Percentiles rank a stretch among this genome's conserved stretches.
Conservation (phyloP, 2,797 vertebrate genomes). For the Cephalopachus bancanus region DNA sequence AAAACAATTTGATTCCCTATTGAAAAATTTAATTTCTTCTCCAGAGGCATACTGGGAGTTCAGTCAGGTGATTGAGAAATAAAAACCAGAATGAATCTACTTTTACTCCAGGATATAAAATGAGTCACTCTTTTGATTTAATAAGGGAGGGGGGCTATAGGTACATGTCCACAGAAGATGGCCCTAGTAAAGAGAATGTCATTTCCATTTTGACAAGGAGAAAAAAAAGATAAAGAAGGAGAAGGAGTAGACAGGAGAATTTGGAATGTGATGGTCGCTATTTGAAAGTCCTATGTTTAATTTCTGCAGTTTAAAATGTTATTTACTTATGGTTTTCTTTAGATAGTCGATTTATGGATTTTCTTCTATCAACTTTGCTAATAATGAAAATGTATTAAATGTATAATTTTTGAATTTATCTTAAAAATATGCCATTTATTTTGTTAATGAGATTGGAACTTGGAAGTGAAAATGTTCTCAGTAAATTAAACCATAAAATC, state of each 20-base stretch:
- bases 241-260: neutral
- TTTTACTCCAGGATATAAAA: fast-evolving
- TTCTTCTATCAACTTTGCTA: neutral
- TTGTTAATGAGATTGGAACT: neutral
- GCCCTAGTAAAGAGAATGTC: fast-evolving
- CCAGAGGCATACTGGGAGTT: fast-evolving
- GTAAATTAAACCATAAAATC: neutral
- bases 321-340: neutral
- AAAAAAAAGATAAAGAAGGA: neutral
- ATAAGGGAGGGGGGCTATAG: fast-evolving
- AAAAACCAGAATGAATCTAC: neutral
- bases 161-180: fast-evolving
- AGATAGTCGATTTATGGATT: neutral
- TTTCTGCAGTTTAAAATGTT: neutral
- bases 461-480: neutral
- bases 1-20: neutral
- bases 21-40: neutral
- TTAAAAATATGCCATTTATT: neutral
- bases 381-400: neutral
- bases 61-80: neutral
- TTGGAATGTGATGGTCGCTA: neutral
- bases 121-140: neutral
- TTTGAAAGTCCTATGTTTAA: neutral
- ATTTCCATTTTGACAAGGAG: neutral
- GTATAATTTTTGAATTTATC: neutral